phyloP scores from a whole-genome alignment of 2,888 invertebrate genomes.

The Theodoxus fluviatilis region DNA sequence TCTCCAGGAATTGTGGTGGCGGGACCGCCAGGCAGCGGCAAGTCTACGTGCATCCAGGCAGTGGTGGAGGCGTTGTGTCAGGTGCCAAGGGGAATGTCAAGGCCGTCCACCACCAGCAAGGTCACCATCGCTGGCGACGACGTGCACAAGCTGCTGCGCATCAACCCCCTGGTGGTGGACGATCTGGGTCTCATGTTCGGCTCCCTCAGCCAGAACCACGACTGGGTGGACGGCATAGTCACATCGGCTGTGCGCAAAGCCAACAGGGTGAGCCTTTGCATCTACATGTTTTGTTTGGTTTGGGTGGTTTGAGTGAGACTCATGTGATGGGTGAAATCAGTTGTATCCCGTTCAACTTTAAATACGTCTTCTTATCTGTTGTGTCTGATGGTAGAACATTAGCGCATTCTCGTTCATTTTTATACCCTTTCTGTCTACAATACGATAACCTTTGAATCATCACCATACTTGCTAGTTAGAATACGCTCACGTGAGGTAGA shows the following conservation, averaged over 20 bases:
- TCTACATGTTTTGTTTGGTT: slow-evolving; percentile 1
- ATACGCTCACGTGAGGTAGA: too few relatives aligned
- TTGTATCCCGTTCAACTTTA: neutral
- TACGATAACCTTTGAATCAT: too few relatives aligned
- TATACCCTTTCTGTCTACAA: too few relatives aligned
- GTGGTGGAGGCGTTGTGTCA: slow-evolving; percentile 61
- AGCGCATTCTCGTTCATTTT: too few relatives aligned
- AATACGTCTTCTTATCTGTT: neutral
- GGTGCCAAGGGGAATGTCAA: slow-evolving; percentile 45
- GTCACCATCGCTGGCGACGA: slow-evolving; percentile 45
- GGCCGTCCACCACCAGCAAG: slow-evolving; percentile 47
- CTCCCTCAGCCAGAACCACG: slow-evolving; percentile 56
- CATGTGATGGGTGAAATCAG: too few relatives aligned
- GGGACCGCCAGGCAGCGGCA: slow-evolving; percentile 64
- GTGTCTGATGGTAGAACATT: neutral
- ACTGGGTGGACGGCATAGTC: slow-evolving; percentile 65
- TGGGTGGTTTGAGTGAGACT: neutral
- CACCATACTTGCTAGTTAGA: too few relatives aligned
- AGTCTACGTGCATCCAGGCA: slow-evolving; percentile 61
- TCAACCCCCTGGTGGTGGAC: slow-evolving; percentile 64
- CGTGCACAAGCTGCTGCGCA: slow-evolving; percentile 61
- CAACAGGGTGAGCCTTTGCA: slow-evolving; percentile 52
- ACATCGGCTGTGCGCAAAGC: slow-evolving; percentile 64
- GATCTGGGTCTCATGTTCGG: slow-evolving; percentile 62
- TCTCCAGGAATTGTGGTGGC: slow-evolving; percentile 61